Evolutionary conservation across 1,140 invertebrate genomes (phyloP), one percentile per base, ranked within the genome.

Genomic region (Penaeus indicus): DNA sequence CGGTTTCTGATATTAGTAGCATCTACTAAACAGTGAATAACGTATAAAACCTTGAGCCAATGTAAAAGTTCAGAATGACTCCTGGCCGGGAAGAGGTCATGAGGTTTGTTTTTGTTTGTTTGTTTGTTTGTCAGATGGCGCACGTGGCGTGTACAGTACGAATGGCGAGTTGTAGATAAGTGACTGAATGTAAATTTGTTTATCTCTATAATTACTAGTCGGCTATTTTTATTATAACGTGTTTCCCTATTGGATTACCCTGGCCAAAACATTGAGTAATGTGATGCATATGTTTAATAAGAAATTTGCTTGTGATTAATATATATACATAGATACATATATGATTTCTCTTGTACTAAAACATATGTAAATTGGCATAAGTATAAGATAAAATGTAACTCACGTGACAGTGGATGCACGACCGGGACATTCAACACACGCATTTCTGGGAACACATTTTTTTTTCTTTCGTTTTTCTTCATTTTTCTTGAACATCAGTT

Each of bases 201-300:
- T 89, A 85, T 85, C 83, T 89, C 88, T 89, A 85, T 89, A 89
- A 80, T 89, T 89, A 89, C 88, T 89, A 89, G 88, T 89, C 88
- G 88, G 88, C 88, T 89, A 85, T 89, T 89, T 89, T 89, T 89
- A 89, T 89, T 63, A 89, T 89, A 89, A 89, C 83, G 88, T 89
- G 83, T 89, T 85, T 89, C 77, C 84, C 64, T 85, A 81, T 69
- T 88, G 61, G 60, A 89, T 89, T 89, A 85, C 88, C 84, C 88
- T 85, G 83, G 88, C 88, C 88, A 89, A 67, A 78, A 78, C 67
- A 22, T 77, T 78, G 42, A 32, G 67, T 19, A n/a, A 72, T n/a
- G 67, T 72, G 54, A 54, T 54, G 54, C 54, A 54, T 54, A 54
- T 54, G 10, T 54, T 54, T 54, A 7, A 54, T 54, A 54, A 16